Evolutionary conservation across 2,888 invertebrate species (phyloP).

Genomic region (Morpho helenor): DNA sequence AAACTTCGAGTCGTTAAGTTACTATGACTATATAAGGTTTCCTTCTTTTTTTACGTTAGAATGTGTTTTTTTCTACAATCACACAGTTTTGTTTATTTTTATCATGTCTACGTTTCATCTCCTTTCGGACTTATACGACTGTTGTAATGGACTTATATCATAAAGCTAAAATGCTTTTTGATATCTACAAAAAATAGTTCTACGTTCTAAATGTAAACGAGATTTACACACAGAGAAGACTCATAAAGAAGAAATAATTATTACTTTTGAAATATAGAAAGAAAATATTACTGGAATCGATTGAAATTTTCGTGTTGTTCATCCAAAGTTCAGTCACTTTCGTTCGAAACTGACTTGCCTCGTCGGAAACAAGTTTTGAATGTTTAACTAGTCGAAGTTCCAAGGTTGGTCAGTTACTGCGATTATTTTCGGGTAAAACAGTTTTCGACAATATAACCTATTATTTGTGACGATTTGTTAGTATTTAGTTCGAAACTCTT

Average conservation of each 20-base stretch:
- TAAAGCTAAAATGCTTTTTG: no score
- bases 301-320: conserved; percentile 58
- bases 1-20: no score
- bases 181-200: background rate
- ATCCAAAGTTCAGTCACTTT: conserved; percentile 59
- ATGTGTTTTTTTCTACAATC: no score
- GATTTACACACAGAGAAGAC: conserved; percentile 13
- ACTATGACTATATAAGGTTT: no score
- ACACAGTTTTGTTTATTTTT: no score
- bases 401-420: conserved; percentile 49
- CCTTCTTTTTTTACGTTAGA: no score
- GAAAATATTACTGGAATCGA: conserved; percentile 55
- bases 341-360: conserved; percentile 42
- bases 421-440: conserved; percentile 24
- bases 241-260: conserved; percentile 42
- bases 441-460: no score
- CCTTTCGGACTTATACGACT: no score
- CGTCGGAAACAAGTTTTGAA: conserved; percentile 43
- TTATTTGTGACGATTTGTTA: no score
- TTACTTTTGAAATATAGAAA: conserved; percentile 45
- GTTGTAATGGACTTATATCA: no score
- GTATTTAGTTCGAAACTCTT: no score
- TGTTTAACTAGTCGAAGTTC: conserved; percentile 53
- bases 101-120: no score
- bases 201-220: background rate